Evolutionary conservation across 2,888 invertebrate genomes (phyloP).

Genomic region (Drosophila bunnanda): DNA sequence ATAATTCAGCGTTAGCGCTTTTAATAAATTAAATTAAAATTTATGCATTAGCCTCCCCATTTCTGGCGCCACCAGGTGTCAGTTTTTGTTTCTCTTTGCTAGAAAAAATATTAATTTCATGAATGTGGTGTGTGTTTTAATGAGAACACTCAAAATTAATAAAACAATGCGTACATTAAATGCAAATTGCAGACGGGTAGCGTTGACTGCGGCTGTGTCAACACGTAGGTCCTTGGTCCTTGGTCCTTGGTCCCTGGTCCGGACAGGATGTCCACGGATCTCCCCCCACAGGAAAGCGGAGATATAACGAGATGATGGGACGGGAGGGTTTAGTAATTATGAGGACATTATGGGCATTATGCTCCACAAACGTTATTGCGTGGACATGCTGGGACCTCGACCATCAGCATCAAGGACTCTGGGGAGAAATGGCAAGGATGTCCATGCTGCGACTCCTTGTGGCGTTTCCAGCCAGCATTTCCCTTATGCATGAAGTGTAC

Average conservation of each 20-base stretch:
- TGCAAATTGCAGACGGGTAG: conserved; percentile 71
- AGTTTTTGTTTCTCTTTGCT: conserved; percentile 5
- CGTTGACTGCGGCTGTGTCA: conserved; percentile 58
- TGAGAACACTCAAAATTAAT: conserved; percentile 78
- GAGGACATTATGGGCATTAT: conserved; percentile 82
- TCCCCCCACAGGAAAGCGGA: neutral
- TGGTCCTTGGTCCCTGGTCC: conserved; percentile 38
- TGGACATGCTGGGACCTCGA: conserved; percentile 77
- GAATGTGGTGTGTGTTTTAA: conserved; percentile 67
- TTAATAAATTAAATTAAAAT: conserved; percentile 36
- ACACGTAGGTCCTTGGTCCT: conserved; percentile 61
- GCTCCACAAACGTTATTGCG: conserved; percentile 79
- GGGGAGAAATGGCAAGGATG: conserved; percentile 37
- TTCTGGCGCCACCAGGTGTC: conserved; percentile 22
- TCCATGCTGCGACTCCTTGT: conserved; percentile 60
- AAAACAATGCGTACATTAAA: conserved; percentile 77
- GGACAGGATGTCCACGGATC: conserved; percentile 18
- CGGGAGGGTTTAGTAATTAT: conserved; percentile 79
- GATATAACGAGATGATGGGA: neutral
- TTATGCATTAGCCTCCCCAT: conserved; percentile 1
- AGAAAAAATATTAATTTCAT: conserved; percentile 43
- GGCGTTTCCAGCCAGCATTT: conserved; percentile 66
- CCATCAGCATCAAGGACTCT: conserved; percentile 30
- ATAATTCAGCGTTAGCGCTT: conserved; percentile 6
- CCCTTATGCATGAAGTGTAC: conserved; percentile 71